Evolutionary conservation across 2,888 invertebrate genomes (phyloP), one percentile per base, ranked within the genome.

Genomic region (Rhogogaster chlorosoma): DNA sequence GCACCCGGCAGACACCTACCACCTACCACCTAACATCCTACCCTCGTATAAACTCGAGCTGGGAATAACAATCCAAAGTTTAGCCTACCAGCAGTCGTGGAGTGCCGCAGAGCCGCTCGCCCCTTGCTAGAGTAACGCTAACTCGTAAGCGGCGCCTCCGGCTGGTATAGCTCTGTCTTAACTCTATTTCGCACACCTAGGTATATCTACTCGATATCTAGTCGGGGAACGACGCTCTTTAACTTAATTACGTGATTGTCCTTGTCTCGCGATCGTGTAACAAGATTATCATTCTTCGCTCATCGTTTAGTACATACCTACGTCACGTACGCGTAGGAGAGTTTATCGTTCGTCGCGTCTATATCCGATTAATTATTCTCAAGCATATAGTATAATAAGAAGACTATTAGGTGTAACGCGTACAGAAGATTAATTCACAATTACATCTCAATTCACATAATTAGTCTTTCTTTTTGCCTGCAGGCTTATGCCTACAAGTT

Each of bases 191-290:
- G 10, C 12, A 22, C 26, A 61, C 18, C 61, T 61, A 12, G 26
- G 22, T 22, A 26, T 61, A 61, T 61, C 22, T 26, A 9, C 22
- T 61, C 3, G 61, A 61, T 26, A 26, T 10, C 22, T 61, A 61
- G 61, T 22, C 61, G 61, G 61, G 26, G 26, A 26, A 61, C 61
- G 61, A 61, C 26, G 61, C 26, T 45, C 49, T 45, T 18, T 49
- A 77, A 77, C 53, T 77, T 32, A 80, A 80, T 80, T 80, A 80
- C 80, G 80, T 38, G 61, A 80, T 57, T 61, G 57, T 61, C 80
- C 36, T 61, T 1, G 53, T 36, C 70, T 2, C 75, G 42, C 18
- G 42, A 26, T 29, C 15, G 61, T 22, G 5, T 61, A 80, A 80
- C 61, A 15, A 61, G 80, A 80, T 80, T 80, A 80, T 38, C 61